Evolutionary conservation across 1,140 invertebrate species (phyloP).

Genomic region (Lepidostoma basale): DNA sequence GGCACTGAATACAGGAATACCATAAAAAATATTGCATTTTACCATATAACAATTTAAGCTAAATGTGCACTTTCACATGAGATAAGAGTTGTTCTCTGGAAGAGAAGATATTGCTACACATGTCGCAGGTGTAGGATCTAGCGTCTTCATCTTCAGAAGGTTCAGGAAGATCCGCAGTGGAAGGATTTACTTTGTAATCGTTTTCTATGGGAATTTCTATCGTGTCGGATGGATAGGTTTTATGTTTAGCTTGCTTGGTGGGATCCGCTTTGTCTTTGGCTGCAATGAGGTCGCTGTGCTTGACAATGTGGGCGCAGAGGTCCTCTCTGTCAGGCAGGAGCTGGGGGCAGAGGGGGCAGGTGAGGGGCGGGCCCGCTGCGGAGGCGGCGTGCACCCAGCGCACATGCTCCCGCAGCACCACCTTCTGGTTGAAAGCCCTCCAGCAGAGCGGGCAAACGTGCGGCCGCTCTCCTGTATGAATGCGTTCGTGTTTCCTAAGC

Average conservation of each 20-base stretch:
- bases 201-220: not conserved
- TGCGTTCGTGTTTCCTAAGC: conserved; percentile 57
- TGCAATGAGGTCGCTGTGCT: conserved; percentile 61
- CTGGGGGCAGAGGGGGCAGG: conserved; percentile 55
- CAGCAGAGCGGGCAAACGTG: conserved; percentile 27
- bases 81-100: conserved; percentile 16
- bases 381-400: conserved; percentile 59
- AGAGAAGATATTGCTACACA: conserved; percentile 29
- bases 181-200: not conserved
- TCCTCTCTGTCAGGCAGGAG: conserved; percentile 58
- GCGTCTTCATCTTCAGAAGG: not conserved
- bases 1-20: no score
- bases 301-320: conserved; percentile 61
- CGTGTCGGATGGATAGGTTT: not conserved
- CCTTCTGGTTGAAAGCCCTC: conserved; percentile 54
- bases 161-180: not conserved
- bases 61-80: conserved; percentile 30
- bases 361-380: conserved; percentile 45
- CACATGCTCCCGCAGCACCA: conserved; percentile 61
- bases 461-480: conserved; percentile 28
- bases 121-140: conserved; percentile 20
- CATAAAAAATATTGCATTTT: no score
- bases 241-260: no score
- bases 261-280: conserved; percentile 58
- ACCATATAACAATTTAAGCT: no score